Percentiles rank a stretch among this genome's conserved stretches.
phyloP scores from a whole-genome alignment of 2,888 invertebrate genomes.

The Hoplodrina ambigua region DNA sequence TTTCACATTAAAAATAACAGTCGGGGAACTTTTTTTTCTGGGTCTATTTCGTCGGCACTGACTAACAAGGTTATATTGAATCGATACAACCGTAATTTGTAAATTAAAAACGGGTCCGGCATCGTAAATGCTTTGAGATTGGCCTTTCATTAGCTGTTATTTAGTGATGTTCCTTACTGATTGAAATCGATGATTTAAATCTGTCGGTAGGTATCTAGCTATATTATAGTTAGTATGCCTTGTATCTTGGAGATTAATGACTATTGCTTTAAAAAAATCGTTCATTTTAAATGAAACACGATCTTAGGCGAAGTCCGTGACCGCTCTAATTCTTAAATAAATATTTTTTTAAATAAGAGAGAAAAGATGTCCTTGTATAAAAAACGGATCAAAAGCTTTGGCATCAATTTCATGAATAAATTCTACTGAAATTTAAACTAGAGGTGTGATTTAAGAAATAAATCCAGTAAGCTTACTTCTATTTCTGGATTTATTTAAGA shows the following conservation, averaged over 20 bases:
- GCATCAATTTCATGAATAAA: constrained; percentile 58
- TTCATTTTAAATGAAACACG: constrained; percentile 18
- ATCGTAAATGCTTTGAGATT: constrained; percentile 80
- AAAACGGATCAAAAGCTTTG: constrained; percentile 53
- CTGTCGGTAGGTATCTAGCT: constrained; percentile 45
- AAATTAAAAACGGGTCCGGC: constrained; percentile 76
- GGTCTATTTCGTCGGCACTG: constrained; percentile 72
- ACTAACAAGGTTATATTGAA: constrained; percentile 72
- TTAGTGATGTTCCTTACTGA: constrained; percentile 62
- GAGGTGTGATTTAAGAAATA: constrained; percentile 44
- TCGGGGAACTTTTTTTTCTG: constrained; percentile 75
- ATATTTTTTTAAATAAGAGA: constrained; percentile 33
- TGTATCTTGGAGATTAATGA: neutral
- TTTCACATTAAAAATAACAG: constrained; percentile 86
- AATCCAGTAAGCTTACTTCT: constrained; percentile 49
- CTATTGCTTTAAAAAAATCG: neutral
- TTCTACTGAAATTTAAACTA: constrained; percentile 41
- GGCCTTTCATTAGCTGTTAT: constrained; percentile 81
- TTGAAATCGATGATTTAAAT: constrained; percentile 25
- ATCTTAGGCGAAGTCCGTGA: neutral
- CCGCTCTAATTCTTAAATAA: constrained; percentile 26
- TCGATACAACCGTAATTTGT: constrained; percentile 82
- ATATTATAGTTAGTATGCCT: neutral
- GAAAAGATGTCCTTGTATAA: constrained; percentile 34
- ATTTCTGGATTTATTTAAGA: constrained; percentile 46